phyloP scores from a whole-genome alignment of 2,888 invertebrate genomes.

The Bimastos eiseni region DNA sequence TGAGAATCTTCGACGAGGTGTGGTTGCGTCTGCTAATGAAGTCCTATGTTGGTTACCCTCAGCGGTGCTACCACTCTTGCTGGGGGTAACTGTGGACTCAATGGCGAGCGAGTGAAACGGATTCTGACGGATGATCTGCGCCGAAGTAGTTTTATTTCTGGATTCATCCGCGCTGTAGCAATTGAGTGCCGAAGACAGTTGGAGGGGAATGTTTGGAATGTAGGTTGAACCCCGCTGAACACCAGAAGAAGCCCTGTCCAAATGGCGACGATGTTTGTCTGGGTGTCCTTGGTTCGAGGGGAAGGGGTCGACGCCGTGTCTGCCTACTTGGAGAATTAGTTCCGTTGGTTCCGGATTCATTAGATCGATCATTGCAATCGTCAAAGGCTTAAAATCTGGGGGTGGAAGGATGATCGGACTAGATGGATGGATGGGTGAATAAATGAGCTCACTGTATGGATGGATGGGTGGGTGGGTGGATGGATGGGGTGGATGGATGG shows the following conservation, averaged over 20 bases:
- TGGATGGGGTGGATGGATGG: too few relatives aligned
- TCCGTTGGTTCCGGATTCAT: neutral
- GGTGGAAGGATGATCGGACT: too few relatives aligned
- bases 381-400: neutral
- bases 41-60: neutral
- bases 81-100: neutral
- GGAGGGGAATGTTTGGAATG: neutral
- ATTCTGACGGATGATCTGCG: neutral
- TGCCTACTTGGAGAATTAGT: neutral
- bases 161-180: neutral
- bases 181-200: neutral
- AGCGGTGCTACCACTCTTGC: neutral
- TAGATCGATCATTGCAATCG: constrained; percentile 1
- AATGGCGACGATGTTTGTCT: neutral
- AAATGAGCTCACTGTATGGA: too few relatives aligned
- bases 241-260: neutral
- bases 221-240: neutral
- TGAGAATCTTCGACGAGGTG: neutral
- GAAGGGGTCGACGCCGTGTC: neutral
- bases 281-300: neutral
- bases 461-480: too few relatives aligned
- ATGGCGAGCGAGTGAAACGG: neutral
- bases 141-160: neutral
- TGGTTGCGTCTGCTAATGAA: neutral
- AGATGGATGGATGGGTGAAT: too few relatives aligned